Evolutionary conservation across 2,113 vertebrate species (phyloP), one percentile per base, ranked within the genome.

Genomic region (Copsychus sechellarum): DNA sequence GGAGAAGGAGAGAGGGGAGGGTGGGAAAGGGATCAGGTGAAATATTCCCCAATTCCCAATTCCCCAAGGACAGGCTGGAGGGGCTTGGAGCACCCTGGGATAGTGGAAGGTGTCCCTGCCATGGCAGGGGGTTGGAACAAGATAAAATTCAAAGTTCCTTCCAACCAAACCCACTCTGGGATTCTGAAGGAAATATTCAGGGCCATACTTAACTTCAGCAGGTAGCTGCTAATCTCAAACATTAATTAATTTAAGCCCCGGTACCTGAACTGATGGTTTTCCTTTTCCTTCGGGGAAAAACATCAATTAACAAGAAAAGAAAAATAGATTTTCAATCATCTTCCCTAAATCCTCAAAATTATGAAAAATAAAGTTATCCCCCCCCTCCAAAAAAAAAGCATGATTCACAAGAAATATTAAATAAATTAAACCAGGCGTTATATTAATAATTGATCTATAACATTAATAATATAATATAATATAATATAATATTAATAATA

Each of bases 11-110:
- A 29, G 60, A 69, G 36, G 33, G 18, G 15, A 79, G 14, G 43
- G 12, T 23, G 13, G 36, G 11, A 57, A 76, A 71, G 8, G 17
- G 31, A 25, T 22, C 24, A 12, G 4, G 25, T 5, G 15, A 2
- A 40, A 74, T 14, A 8, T 74, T 50, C 29, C 24, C 16, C 10
- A 12, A 21, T 25, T 13, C 61, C 51, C 24, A 20, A 50, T 21
- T 9, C 13, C 1, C 25, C 71, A 12, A 29, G 16, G 34, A 12
- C 10, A 2, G n/a, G 12, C 0, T 29, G 50, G 69, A 54, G 3
- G 40, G 18, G 23, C 5, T 54, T 14, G 48, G 81, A 29, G 42
- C 42, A 29, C 1, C 42, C 29, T 48, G 34, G 40, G 48, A 3
- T 8, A 0, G 12, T 12, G 42, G 42, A 2, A 48, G 16, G 9